These are phyloP conservation scores for Muraenolepis orangiensis DNA, from an alignment of 2,797 vertebrate species.

Conservation along the genomic window DNA sequence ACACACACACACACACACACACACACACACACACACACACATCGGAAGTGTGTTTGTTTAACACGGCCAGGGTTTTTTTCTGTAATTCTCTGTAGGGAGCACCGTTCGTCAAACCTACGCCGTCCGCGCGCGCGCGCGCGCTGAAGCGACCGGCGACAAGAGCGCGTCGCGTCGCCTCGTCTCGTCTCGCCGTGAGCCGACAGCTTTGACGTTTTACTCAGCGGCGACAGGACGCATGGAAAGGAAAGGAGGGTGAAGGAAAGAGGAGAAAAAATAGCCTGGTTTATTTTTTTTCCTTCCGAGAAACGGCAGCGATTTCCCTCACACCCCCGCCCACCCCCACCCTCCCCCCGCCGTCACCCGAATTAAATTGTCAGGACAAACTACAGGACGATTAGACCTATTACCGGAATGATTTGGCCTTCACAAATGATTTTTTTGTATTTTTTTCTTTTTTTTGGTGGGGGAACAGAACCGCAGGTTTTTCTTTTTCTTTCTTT, in stretches of 20 bases:
- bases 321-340: too few relatives aligned
- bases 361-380: not conserved
- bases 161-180: not conserved
- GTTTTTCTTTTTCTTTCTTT: not conserved
- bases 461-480: too few relatives aligned
- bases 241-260: too few relatives aligned
- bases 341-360: not conserved
- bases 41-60: too few relatives aligned
- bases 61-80: not conserved
- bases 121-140: too few relatives aligned
- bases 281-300: not conserved
- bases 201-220: not conserved
- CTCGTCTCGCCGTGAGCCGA: not conserved
- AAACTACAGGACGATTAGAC: not conserved
- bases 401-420: not conserved
- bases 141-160: too few relatives aligned
- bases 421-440: not conserved
- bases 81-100: not conserved
- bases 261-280: too few relatives aligned
- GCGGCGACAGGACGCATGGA: not conserved
- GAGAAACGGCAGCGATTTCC: not conserved
- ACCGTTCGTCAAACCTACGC: not conserved
- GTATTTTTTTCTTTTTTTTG: not conserved
- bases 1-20: too few relatives aligned
- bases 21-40: too few relatives aligned